Conservation (phyloP, 64 coral and sea anemone genomes). For the Trachythela sp. region DNA sequence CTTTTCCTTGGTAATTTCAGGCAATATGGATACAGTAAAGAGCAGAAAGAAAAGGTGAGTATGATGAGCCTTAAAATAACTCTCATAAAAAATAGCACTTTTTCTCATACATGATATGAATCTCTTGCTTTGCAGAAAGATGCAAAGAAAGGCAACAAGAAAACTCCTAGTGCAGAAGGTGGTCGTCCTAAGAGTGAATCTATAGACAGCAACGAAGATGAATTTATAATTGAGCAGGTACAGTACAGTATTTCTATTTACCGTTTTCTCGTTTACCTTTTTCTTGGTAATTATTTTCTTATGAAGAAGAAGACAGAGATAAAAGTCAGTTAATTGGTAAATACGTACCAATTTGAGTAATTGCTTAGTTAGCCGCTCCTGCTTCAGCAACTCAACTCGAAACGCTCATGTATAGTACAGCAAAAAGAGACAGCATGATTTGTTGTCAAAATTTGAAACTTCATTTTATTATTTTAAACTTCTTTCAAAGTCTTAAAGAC, state of each 20-base stretch:
- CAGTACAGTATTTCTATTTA: neutral
- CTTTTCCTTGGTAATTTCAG: conserved; percentile 14
- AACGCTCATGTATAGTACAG: too few relatives aligned
- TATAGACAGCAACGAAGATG: conserved; percentile 8
- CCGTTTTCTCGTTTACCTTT: neutral
- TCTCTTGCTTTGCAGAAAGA: neutral
- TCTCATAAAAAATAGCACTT: neutral
- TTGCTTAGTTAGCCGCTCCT: too few relatives aligned
- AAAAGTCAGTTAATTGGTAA: too few relatives aligned
- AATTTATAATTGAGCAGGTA: conserved; percentile 7
- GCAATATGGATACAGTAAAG: conserved; percentile 98
- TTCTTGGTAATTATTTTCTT: neutral
- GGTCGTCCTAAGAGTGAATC: conserved; percentile 3
- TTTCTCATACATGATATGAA: neutral
- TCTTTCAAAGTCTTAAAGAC: too few relatives aligned
- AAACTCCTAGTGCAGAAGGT: neutral
- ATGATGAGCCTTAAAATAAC: neutral
- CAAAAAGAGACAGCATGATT: too few relatives aligned
- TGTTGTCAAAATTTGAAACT: too few relatives aligned
- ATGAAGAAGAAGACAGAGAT: too few relatives aligned
- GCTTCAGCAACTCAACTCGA: too few relatives aligned
- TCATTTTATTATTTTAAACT: too few relatives aligned
- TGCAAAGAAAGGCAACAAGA: conserved; percentile 2
- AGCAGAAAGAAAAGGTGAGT: conserved; percentile 79
- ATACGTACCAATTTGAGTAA: too few relatives aligned